Percentiles rank a stretch among this genome's conserved stretches.
phyloP scores from a whole-genome alignment of 1,140 invertebrate species.

The Zaprionus kolodkinae region DNA sequence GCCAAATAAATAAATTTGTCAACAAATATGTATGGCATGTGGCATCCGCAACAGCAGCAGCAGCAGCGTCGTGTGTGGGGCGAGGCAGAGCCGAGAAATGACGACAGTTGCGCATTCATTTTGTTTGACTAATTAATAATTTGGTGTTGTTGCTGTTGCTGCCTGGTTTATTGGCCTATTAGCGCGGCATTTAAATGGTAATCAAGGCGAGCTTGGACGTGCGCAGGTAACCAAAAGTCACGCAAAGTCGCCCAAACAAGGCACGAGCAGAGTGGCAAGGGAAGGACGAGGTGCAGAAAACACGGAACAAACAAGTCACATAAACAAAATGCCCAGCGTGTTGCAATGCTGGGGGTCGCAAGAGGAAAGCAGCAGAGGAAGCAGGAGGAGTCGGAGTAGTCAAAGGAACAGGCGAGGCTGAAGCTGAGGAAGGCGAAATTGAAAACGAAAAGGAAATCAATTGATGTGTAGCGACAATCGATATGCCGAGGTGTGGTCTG shows the following conservation, averaged over 20 bases:
- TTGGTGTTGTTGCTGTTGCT: slow-evolving; percentile 46
- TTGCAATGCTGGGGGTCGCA: not conserved
- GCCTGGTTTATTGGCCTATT: slow-evolving; percentile 82
- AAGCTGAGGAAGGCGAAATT: slow-evolving; percentile 48
- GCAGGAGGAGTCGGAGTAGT: slow-evolving; percentile 3
- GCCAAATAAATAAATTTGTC: slow-evolving; percentile 81
- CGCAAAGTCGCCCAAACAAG: slow-evolving; percentile 60
- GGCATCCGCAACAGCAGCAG: slow-evolving; percentile 36
- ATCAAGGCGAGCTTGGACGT: slow-evolving; percentile 66
- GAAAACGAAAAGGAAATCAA: slow-evolving; percentile 81
- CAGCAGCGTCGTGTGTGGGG: slow-evolving; percentile 42
- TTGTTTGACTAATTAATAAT: slow-evolving; percentile 83
- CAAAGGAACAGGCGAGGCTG: not conserved
- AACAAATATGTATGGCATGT: slow-evolving; percentile 61
- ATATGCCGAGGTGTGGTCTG: slow-evolving; percentile 65
- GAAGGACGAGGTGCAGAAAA: slow-evolving; percentile 5
- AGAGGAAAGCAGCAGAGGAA: not conserved
- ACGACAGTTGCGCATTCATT: slow-evolving; percentile 79
- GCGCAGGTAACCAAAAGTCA: slow-evolving; percentile 73
- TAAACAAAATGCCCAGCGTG: slow-evolving; percentile 57
- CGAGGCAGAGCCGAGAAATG: slow-evolving; percentile 58
- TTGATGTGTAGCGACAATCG: slow-evolving; percentile 74
- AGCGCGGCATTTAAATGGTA: slow-evolving; percentile 81
- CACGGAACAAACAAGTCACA: slow-evolving; percentile 55
- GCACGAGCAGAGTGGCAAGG: slow-evolving; percentile 49